Conservation (phyloP, 2,888 invertebrate genomes). For the Candidula unifasciata region DNA sequence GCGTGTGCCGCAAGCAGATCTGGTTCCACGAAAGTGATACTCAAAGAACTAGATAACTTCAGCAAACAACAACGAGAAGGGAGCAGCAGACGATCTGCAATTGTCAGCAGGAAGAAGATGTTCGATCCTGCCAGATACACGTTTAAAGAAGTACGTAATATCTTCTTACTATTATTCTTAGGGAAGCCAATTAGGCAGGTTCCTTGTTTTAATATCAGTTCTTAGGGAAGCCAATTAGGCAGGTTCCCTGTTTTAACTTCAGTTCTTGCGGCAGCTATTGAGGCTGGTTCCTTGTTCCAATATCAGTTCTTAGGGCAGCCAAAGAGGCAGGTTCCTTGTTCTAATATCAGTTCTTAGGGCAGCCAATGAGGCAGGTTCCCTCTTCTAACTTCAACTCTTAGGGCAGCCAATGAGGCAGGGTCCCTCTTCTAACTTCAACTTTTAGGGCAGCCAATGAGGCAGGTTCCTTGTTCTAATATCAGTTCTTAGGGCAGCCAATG, state of each 20-base stretch:
- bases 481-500: neutral
- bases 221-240: neutral
- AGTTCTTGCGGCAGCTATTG: neutral
- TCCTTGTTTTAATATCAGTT: neutral
- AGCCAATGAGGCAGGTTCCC: neutral
- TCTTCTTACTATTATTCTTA: neutral
- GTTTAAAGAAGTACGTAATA: neutral
- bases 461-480: neutral
- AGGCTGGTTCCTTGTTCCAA: neutral
- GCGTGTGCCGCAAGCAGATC: neutral
- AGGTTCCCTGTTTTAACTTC: neutral
- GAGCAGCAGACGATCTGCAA: neutral
- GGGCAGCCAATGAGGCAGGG: neutral
- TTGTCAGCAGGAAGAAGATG: neutral
- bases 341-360: neutral
- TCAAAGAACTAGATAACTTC: conserved; percentile 6
- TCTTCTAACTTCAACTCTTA: neutral
- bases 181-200: neutral
- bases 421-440: neutral
- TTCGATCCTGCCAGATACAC: conserved; percentile 19
- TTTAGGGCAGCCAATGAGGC: neutral
- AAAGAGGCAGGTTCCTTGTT: neutral
- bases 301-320: neutral
- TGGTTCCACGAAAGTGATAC: conserved; percentile 1
- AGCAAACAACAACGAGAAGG: neutral